Evolutionary conservation across 2,888 invertebrate genomes (phyloP).

Genomic region (Cylindroiulus punctatus): DNA sequence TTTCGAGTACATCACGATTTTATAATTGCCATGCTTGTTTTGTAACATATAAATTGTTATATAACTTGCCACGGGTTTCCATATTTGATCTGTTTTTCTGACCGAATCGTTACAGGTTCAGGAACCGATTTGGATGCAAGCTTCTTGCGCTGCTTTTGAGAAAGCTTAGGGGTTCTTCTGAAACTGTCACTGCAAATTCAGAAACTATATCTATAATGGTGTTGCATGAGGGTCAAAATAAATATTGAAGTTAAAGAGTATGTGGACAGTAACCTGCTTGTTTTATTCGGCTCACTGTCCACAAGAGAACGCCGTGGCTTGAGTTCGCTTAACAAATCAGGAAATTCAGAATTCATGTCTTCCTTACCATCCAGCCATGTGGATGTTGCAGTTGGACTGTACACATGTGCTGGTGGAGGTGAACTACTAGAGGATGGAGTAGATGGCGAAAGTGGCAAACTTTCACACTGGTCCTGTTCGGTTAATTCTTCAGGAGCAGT

Average conservation of each 20-base stretch:
- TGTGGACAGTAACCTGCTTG: background rate
- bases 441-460: background rate
- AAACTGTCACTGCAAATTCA: slow-evolving; percentile 2
- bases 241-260: background rate
- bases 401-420: slow-evolving; percentile 6
- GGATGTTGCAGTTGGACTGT: background rate
- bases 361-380: slow-evolving; percentile 49
- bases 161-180: slow-evolving; percentile 67
- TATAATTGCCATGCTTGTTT: too few relatives aligned
- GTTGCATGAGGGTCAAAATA: background rate
- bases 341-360: slow-evolving; percentile 50
- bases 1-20: too few relatives aligned
- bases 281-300: background rate
- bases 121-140: slow-evolving; percentile 67
- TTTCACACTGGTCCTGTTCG: background rate
- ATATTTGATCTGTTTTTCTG: background rate
- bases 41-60: background rate
- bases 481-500: background rate
- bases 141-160: slow-evolving; percentile 75
- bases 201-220: background rate
- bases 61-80: background rate
- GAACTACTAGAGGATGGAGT: slow-evolving; percentile 5
- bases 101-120: background rate
- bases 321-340: slow-evolving; percentile 48
- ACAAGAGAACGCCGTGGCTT: background rate